Percentiles rank a stretch among this genome's conserved stretches.
phyloP scores from a whole-genome alignment of 2,888 invertebrate genomes.

The Sphaerophoria rueppellii region DNA sequence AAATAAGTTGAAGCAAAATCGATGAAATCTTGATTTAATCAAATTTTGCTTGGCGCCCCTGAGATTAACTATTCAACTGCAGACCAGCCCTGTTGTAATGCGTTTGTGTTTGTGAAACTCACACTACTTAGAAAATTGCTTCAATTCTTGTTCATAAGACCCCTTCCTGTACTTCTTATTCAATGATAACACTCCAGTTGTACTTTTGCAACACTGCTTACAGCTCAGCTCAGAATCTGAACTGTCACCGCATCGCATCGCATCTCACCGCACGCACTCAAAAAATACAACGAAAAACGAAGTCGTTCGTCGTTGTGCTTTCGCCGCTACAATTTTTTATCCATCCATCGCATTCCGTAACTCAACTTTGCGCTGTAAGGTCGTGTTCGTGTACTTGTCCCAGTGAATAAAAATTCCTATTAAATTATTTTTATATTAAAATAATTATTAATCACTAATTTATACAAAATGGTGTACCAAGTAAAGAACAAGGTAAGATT shows the following conservation, averaged over 20 bases:
- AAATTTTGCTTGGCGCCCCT: too few relatives aligned
- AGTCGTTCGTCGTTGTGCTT: not conserved
- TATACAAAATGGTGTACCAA: conserved; percentile 79
- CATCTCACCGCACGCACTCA: not conserved
- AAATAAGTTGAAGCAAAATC: too few relatives aligned
- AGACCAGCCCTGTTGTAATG: too few relatives aligned
- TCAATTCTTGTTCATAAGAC: too few relatives aligned
- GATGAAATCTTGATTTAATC: too few relatives aligned
- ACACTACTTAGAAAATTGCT: too few relatives aligned
- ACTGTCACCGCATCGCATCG: not conserved
- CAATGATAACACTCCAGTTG: not conserved
- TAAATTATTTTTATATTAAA: conserved; percentile 34
- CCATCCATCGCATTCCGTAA: conserved; percentile 57
- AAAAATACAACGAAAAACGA: not conserved
- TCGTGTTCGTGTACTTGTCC: conserved; percentile 38
- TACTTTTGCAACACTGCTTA: too few relatives aligned
- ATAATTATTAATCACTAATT: conserved; percentile 49
- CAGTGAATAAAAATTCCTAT: conserved; percentile 31
- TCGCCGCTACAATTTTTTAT: not conserved
- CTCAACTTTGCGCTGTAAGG: conserved; percentile 43
- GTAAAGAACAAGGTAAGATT: conserved; percentile 79
- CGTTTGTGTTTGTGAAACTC: too few relatives aligned
- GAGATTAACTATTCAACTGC: too few relatives aligned
- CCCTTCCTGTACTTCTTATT: too few relatives aligned
- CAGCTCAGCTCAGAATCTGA: too few relatives aligned